Evolutionary conservation across 2,888 invertebrate species (phyloP).

Genomic region (Nipponacmea schrenckii): DNA sequence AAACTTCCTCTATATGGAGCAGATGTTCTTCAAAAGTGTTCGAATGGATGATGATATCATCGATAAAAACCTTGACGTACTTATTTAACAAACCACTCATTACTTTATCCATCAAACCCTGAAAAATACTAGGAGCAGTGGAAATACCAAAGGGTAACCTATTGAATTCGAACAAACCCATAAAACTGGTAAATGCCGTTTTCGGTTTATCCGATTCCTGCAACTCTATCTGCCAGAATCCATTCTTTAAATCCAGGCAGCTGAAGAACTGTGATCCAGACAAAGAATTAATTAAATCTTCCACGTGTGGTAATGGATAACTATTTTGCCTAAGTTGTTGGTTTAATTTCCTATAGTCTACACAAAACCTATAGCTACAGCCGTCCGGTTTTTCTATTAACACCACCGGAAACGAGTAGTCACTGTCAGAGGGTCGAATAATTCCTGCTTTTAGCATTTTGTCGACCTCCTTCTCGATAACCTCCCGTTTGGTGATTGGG

Average conservation of each 20-base stretch:
- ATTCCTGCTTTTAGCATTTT: background rate
- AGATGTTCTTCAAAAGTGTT: constrained; percentile 16
- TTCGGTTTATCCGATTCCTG: constrained; percentile 9
- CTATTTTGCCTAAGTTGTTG: background rate
- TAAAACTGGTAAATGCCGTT: constrained; percentile 13
- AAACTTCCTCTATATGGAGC: constrained; percentile 14
- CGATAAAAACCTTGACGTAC: constrained; percentile 11
- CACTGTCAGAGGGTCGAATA: background rate
- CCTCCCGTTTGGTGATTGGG: background rate
- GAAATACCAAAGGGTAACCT: constrained; percentile 13
- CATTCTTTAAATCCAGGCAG: constrained; percentile 12
- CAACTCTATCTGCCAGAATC: constrained; percentile 12
- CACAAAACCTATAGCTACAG: background rate
- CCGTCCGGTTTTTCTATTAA: background rate
- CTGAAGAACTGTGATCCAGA: background rate
- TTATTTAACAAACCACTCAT: constrained; percentile 13
- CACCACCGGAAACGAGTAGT: constrained; percentile 14
- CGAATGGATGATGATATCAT: constrained; percentile 19
- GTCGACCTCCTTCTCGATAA: background rate
- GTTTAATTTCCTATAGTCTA: constrained; percentile 3
- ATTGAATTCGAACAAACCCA: constrained; percentile 8
- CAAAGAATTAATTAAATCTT: background rate
- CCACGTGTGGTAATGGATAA: constrained; percentile 11
- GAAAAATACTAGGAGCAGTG: background rate
- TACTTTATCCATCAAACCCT: constrained; percentile 17